Conservation (phyloP, 2,113 vertebrate species). For the Sinosuthora webbiana region DNA sequence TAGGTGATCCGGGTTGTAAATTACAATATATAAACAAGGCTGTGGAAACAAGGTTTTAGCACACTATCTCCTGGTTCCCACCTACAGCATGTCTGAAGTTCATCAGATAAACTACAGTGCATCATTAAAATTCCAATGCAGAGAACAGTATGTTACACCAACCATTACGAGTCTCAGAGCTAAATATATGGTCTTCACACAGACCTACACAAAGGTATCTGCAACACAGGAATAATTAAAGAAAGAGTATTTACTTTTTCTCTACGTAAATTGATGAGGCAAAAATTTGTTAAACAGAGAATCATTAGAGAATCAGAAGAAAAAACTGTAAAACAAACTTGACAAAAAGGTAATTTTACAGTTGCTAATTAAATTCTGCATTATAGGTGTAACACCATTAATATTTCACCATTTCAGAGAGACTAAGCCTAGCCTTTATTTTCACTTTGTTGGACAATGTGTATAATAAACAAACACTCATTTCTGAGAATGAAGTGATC, state of each 20-base stretch:
- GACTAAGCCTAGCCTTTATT: not conserved
- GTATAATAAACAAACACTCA: not conserved
- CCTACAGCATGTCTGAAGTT: conserved; percentile 1
- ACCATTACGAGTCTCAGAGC: not conserved
- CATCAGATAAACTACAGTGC: not conserved
- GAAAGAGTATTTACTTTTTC: not conserved
- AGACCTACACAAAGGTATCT: not conserved
- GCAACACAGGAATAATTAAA: not conserved
- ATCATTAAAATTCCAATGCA: not conserved
- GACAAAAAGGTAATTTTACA: not conserved
- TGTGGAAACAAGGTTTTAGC: not conserved
- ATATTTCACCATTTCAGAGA: not conserved
- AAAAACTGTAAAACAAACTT: not conserved
- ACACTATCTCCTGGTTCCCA: not conserved
- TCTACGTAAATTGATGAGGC: not conserved
- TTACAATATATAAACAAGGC: not conserved
- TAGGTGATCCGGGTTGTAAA: not conserved
- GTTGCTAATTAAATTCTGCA: not conserved
- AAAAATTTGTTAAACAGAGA: not conserved
- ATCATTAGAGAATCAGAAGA: not conserved
- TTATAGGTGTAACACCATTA: not conserved
- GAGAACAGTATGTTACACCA: not conserved
- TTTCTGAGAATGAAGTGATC: not conserved
- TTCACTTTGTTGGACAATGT: not conserved
- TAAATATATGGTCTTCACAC: not conserved